A percentile compares a stretch with the other conserved stretches of the same genome.
Conservation (phyloP, 2,797 vertebrate genomes). For the Syngnathus acus region DNA sequence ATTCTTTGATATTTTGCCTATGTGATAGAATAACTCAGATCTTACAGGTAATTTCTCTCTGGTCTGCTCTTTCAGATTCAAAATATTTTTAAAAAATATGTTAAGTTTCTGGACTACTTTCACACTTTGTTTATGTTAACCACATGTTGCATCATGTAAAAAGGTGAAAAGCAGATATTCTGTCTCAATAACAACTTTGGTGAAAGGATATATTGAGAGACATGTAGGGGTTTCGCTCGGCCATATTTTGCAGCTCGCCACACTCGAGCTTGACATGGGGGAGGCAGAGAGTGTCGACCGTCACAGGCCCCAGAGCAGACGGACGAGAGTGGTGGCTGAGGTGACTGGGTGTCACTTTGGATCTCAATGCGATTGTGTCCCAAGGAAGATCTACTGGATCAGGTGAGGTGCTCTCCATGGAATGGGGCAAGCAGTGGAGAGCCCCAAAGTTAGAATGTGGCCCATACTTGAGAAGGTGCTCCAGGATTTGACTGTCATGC, state of each 20-base stretch:
- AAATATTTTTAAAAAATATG: no score
- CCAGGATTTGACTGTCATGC: constrained; percentile 76
- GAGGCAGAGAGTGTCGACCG: constrained; percentile 65
- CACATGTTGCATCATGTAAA: background rate
- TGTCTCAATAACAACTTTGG: background rate
- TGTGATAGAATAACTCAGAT: no score
- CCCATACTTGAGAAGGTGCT: constrained; percentile 75
- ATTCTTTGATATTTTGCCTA: no score
- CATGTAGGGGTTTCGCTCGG: constrained; percentile 68
- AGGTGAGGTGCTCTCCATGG: constrained; percentile 60
- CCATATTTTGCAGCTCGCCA: constrained; percentile 63
- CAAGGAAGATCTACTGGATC: constrained; percentile 71
- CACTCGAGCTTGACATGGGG: constrained; percentile 76
- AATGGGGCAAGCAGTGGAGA: constrained; percentile 55
- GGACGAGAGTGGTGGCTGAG: constrained; percentile 67
- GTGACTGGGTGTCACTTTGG: constrained; percentile 68
- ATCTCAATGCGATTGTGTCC: constrained; percentile 70
- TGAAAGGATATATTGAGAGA: constrained; percentile 89
- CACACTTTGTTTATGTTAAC: background rate
- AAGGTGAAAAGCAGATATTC: background rate
- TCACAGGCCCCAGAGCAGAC: constrained; percentile 50
- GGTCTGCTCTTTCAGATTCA: no score
- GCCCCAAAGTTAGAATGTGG: constrained; percentile 61
- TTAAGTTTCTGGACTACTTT: background rate
- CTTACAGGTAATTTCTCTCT: no score